Percentiles rank a stretch among this genome's conserved stretches.
phyloP scores from a whole-genome alignment of 2,888 invertebrate genomes.

The Onthophagus sagittarius region DNA sequence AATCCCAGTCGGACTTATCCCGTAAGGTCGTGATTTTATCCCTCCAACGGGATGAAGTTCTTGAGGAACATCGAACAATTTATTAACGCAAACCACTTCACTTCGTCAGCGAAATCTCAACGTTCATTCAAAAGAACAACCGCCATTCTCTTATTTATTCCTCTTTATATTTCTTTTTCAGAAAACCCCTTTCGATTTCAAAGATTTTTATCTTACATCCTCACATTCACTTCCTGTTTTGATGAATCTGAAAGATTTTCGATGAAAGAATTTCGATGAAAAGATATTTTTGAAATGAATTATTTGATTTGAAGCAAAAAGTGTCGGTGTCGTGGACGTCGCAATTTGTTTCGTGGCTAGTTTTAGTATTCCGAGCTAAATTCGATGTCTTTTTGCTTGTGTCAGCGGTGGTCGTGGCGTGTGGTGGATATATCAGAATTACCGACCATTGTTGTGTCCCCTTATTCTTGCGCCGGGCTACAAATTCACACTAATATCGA shows the following conservation, averaged over 20 bases:
- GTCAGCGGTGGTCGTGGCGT: background rate
- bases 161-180: background rate
- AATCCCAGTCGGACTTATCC: background rate
- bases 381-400: background rate
- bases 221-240: background rate
- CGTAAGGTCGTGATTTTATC: background rate
- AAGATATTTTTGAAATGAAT: background rate
- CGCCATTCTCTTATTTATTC: background rate
- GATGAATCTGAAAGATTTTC: background rate
- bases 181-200: background rate
- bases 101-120: background rate
- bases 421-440: background rate
- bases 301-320: background rate
- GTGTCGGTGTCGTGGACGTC: background rate
- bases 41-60: background rate
- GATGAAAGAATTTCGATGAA: background rate
- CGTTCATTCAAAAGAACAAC: background rate
- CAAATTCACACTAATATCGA: background rate
- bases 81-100: background rate
- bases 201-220: background rate
- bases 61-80: background rate
- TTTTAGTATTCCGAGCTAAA: background rate
- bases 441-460: background rate
- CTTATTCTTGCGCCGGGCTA: background rate
- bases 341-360: background rate